These are phyloP conservation scores for Indicator maculatus DNA, from an alignment of 2,113 vertebrate species.

Conservation along the genomic window DNA sequence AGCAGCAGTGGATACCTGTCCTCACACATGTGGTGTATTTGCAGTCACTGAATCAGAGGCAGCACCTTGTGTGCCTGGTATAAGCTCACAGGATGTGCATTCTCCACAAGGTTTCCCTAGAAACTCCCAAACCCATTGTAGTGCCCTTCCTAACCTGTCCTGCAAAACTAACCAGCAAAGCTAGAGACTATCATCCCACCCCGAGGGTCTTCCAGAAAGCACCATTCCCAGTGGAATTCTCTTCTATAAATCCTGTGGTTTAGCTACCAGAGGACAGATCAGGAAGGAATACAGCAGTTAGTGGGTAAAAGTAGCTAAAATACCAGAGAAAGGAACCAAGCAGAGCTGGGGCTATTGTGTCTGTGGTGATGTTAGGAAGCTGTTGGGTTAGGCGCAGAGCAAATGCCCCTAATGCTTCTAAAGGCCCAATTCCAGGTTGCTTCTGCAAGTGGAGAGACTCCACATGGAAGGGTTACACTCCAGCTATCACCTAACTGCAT, in stretches of 20 bases:
- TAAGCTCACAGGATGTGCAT: background rate
- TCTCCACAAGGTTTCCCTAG: background rate
- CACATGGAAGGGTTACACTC: background rate
- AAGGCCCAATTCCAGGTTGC: background rate
- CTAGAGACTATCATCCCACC: background rate
- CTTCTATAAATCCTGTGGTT: background rate
- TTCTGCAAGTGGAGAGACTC: background rate
- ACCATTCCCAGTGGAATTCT: background rate
- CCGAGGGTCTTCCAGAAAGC: background rate
- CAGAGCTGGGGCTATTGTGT: background rate
- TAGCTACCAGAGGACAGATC: background rate
- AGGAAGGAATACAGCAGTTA: background rate
- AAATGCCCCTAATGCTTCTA: rapidly evolving
- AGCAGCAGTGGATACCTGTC: rapidly evolving
- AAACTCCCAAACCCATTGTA: background rate
- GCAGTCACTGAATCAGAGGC: background rate
- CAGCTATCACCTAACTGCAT: background rate
- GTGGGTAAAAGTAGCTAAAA: background rate
- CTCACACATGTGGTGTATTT: rapidly evolving
- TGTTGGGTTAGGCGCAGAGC: background rate
- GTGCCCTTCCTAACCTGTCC: background rate
- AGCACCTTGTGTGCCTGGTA: rapidly evolving
- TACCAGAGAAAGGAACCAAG: background rate
- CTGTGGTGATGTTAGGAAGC: background rate
- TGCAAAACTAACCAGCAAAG: background rate